These are phyloP conservation scores for Pilophorus perplexus DNA, from an alignment of 2,888 invertebrate genomes.

Conservation along the genomic window DNA sequence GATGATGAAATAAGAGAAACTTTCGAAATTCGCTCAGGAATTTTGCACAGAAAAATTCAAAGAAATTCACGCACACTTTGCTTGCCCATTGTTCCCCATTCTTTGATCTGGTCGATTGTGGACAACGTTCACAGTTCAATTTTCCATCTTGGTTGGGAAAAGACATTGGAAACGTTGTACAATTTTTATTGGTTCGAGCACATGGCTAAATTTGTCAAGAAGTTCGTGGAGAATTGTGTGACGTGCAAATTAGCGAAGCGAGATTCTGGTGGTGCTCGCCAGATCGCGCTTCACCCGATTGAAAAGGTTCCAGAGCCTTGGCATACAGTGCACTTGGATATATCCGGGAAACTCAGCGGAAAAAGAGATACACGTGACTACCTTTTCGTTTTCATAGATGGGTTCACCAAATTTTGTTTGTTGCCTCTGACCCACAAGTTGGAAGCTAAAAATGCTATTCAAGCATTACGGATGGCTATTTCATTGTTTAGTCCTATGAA, in stretches of 20 bases:
- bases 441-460: conserved; percentile 46
- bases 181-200: not conserved
- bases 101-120: not conserved
- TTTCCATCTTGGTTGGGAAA: not conserved
- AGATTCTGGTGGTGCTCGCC: not conserved
- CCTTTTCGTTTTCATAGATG: conserved; percentile 1
- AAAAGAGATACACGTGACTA: conserved; percentile 7
- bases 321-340: conserved; percentile 13
- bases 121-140: no score
- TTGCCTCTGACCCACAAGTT: conserved; percentile 48
- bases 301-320: not conserved
- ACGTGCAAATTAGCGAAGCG: not conserved
- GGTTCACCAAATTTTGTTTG: conserved; percentile 5
- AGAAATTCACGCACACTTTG: not conserved
- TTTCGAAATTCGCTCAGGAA: not conserved
- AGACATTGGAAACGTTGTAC: not conserved
- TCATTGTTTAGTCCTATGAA: conserved; percentile 43
- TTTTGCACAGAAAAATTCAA: not conserved
- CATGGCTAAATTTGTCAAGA: not conserved
- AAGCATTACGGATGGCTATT: conserved; percentile 40
- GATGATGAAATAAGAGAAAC: not conserved
- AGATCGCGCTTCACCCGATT: not conserved
- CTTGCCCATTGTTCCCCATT: not conserved
- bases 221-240: not conserved
- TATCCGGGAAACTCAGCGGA: conserved; percentile 13